Evolutionary conservation across 2,888 invertebrate species (phyloP), one percentile per base, ranked within the genome.

Genomic region (Flabesymbios commensalis): DNA sequence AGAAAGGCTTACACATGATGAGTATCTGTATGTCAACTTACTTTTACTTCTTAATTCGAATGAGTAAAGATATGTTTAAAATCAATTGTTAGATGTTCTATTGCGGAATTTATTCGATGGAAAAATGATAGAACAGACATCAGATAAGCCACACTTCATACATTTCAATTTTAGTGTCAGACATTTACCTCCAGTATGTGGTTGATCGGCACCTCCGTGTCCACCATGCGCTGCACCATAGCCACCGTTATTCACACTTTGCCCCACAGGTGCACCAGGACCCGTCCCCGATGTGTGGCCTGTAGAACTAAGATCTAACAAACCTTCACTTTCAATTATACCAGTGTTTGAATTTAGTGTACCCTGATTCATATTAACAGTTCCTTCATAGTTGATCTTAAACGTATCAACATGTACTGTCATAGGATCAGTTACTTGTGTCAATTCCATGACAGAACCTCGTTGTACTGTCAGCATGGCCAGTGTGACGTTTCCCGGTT

Each of bases 141-240:
- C n/a, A n/a, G n/a, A n/a, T n/a, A n/a, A n/a, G n/a, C n/a, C n/a
- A n/a, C n/a, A n/a, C n/a, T n/a, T n/a, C n/a, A n/a, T n/a, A n/a
- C n/a, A n/a, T n/a, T n/a, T n/a, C n/a, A n/a, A n/a, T n/a, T n/a
- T n/a, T n/a, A n/a, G n/a, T n/a, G n/a, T n/a, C n/a, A n/a, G n/a
- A n/a, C n/a, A n/a, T n/a, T 24, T 63, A 45, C 74, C 75, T n/a
- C 72, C 71, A n/a, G 54, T 60, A 3, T 59, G n/a, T 17, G 68
- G 69, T 3, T 64, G 57, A 19, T 67, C 67, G 19, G 71, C 70
- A n/a, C 75, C 75, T 14, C 75, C 75, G 60, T 75, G 73, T 10
- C 75, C 75, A 24, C 75, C 75, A 59, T 75, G 75, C 4, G 74
- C 66, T 42, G 66, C 75, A 28, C 75, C 75, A 55, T 62, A 68